A percentile compares a stretch with the other conserved stretches of the same genome.
Evolutionary conservation across 2,113 vertebrate genomes (phyloP).

Genomic region (Rostratula benghalensis): DNA sequence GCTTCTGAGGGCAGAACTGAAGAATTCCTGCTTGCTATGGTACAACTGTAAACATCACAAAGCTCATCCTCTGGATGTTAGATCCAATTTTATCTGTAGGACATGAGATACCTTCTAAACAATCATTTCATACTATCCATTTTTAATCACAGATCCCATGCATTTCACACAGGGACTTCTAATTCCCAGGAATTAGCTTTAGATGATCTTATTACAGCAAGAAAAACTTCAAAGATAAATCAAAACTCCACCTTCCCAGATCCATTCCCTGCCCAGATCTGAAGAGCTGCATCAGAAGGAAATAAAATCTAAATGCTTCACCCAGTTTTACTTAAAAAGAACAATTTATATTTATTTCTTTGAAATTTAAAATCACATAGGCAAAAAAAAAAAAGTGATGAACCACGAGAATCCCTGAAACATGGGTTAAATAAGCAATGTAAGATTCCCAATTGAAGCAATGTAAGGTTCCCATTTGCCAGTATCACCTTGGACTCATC

Average conservation of each 20-base stretch:
- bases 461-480: background rate
- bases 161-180: background rate
- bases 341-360: background rate
- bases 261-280: background rate
- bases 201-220: background rate
- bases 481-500: background rate
- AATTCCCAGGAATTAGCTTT: background rate
- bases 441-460: background rate
- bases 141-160: background rate
- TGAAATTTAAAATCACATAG: background rate
- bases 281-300: background rate
- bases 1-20: background rate
- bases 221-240: background rate
- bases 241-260: background rate
- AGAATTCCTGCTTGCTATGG: background rate
- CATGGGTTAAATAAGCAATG: background rate
- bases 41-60: background rate
- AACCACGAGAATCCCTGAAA: background rate
- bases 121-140: background rate
- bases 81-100: background rate
- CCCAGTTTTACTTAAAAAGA: background rate
- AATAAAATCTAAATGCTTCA: background rate
- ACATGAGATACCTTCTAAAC: background rate
- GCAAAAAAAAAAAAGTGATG: background rate
- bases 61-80: background rate